Evolutionary conservation across 2,113 vertebrate species (phyloP).

Genomic region (Menura novaehollandiae): DNA sequence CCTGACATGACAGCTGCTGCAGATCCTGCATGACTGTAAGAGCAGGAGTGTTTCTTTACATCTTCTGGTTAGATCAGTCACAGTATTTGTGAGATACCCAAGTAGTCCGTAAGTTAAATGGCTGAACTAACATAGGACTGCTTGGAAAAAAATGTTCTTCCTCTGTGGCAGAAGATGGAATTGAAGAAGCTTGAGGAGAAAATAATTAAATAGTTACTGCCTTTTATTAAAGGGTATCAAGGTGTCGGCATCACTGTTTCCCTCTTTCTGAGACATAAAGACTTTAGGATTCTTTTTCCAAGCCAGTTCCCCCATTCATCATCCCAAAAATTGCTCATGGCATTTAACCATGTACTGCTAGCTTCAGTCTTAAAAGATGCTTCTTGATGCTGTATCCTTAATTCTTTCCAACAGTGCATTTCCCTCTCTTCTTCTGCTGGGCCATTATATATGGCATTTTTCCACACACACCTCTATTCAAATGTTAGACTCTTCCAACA

Average conservation of each 20-base stretch:
- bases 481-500: not conserved
- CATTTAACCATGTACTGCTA: not conserved
- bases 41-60: not conserved
- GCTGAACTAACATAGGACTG: not conserved
- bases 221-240: not conserved
- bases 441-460: not conserved
- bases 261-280: not conserved
- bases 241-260: not conserved
- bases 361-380: not conserved
- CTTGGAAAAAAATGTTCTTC: not conserved
- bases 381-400: not conserved
- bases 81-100: not conserved
- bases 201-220: not conserved
- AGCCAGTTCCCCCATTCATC: not conserved
- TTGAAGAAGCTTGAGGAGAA: not conserved
- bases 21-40: not conserved
- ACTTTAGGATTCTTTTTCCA: not conserved
- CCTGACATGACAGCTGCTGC: not conserved
- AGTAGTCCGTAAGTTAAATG: not conserved
- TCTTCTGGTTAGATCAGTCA: not conserved
- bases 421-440: not conserved
- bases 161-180: not conserved
- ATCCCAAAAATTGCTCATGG: not conserved
- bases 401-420: not conserved
- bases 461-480: not conserved